Base-by-base conservation (phyloP, 2,113 vertebrate genomes). In the Cottus gobio region DNA sequence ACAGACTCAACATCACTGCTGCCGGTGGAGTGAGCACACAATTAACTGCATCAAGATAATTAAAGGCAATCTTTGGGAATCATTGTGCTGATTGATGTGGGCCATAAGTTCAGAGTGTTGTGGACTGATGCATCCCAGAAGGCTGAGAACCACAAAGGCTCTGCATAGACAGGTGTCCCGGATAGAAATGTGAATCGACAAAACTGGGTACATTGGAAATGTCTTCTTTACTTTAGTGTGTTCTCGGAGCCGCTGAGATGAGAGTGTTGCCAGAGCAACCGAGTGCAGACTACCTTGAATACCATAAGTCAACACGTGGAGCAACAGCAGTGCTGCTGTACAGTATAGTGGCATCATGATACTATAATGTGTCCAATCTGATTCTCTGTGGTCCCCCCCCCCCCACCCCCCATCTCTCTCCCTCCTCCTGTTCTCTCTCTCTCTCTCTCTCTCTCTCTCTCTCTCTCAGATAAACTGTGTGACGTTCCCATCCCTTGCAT, bases 401-500 rank as follows among this genome's bases (percentile, higher is more conserved):
- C 48, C 36, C 22, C 5, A 80, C n/a, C n/a, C n/a, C n/a, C n/a
- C n/a, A n/a, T 65, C 36, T 2, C 36, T 37, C 36, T 37, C 36
- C 8, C 8, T 10, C 50, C 50, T 15, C n/a, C 1, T 20, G n/a
- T 22, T 7, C 30, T 37, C 37, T 26, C 3, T 65, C 39, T 24
- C 34, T 24, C 30, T 26, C 9, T 22, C 16, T 12, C 13, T 39
- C 63, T 20, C 44, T 22, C 1, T 72, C 7, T 50, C 15, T 69
- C 57, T 80, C 26, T 81, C 73, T 20, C 93, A 99, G 97, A 96
- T 99, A 88, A 99, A 99, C 93, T 96, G 95, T 34, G 96, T 99
- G 92, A 99, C 98, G 5, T 99, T 99, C 79, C 98, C 98, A 4
- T 94, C 96, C 34, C 95, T 95, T 16, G 95, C 96, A 16, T 93